A percentile compares a stretch with the other conserved stretches of the same genome.
These are phyloP conservation scores for Lerema accius DNA, from an alignment of 1,140 invertebrate genomes.

Conservation along the genomic window DNA sequence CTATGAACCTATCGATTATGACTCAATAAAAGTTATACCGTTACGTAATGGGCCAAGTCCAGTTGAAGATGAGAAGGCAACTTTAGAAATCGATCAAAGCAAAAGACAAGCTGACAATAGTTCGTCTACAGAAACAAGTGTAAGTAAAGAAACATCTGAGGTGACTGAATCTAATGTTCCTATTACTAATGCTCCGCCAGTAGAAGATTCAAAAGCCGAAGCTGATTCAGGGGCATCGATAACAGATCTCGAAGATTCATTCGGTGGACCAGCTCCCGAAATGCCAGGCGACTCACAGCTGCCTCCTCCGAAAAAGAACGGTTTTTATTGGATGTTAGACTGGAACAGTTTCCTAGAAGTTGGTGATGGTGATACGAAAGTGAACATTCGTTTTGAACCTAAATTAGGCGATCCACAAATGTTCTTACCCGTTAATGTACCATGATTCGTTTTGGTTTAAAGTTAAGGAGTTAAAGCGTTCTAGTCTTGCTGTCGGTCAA, in stretches of 20 bases:
- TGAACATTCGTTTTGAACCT: conserved; percentile 90
- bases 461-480: conserved; percentile 46
- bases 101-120: conserved; percentile 72
- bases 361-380: conserved; percentile 89
- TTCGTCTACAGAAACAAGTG: conserved; percentile 28
- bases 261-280: conserved; percentile 85
- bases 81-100: conserved; percentile 66
- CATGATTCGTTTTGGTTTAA: conserved; percentile 57
- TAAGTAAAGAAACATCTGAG: conserved; percentile 40
- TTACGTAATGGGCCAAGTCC: conserved; percentile 64
- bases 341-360: conserved; percentile 94
- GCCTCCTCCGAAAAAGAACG: conserved; percentile 86
- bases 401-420: conserved; percentile 90
- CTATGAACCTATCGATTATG: conserved; percentile 72
- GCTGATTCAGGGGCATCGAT: conserved; percentile 78
- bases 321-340: conserved; percentile 92
- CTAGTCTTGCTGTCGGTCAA: conserved; percentile 62
- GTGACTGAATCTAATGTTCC: conserved; percentile 41
- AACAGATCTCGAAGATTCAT: conserved; percentile 89
- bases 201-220: conserved; percentile 59
- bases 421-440: conserved; percentile 88
- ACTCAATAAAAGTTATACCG: conserved; percentile 74
- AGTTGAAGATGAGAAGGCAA: conserved; percentile 56
- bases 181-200: conserved; percentile 32
- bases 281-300: conserved; percentile 83